Base-by-base conservation (phyloP, 2,888 invertebrate genomes). In the Cerastoderma edule region DNA sequence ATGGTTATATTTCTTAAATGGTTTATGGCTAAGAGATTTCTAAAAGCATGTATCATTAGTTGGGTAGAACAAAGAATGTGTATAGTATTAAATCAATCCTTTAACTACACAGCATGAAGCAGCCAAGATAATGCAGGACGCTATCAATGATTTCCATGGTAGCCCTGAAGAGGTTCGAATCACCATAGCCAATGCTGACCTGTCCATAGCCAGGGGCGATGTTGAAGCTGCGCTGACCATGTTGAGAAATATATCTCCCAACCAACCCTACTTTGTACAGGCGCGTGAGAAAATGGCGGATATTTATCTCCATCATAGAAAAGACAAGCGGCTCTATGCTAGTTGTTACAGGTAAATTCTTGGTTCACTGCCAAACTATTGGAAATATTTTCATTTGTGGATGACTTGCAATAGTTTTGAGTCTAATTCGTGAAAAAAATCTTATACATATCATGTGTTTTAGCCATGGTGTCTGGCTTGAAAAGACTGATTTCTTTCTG, bases 111-210 rank as follows among this genome's bases (percentile, higher is more conserved):
- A 93, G 93, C 92, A 95, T 67, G 98, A 98, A 90, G 98, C 98
- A 19, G 95, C 95, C 1, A 95, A 95, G 83, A 94, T 96, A 39
- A 95, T 98, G 94, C 96, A 97, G 92, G 95, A 95, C 90, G 91
- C 94, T 87, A 92, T 90, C 72, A 91, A 90, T 77, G 92, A 91
- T 73, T 92, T 93, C 87, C 94, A 95, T 35, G 96, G 96, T 48
- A 97, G 97, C 0, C 94, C 96, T 0, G 97, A 98, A 92, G 97
- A 97, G 93, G 96, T 96, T 0, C 95, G 97, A 39, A 94, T 99
- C 28, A 94, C 96, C 1, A 95, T 99, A 56, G 95, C 97, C 1
- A 96, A 96, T 89, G 97, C 98, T 0, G 97, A 98, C 81, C 93
- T 98, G 67, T 95, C 96, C 16, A 92, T 98, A 19, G 95, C 95